Percentiles rank a stretch among this genome's conserved stretches.
phyloP scores from a whole-genome alignment of 1,140 invertebrate species.

The Lepeophtheirus salmonis region DNA sequence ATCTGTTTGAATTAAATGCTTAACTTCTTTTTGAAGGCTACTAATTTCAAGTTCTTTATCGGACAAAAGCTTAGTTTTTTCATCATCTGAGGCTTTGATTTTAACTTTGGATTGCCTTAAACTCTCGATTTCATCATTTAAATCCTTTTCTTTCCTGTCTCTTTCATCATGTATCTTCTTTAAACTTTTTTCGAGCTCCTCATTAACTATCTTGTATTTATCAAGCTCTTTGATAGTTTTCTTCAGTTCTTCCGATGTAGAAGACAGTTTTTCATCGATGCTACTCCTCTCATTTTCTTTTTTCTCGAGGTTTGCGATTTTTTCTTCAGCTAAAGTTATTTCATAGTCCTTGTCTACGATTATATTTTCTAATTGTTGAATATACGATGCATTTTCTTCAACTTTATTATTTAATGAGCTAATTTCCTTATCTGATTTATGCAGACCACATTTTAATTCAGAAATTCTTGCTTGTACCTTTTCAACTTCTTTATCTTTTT shows the following conservation, averaged over 20 bases:
- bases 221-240: no score
- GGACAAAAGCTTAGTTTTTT: background rate
- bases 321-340: background rate
- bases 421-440: background rate
- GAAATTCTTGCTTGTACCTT: background rate
- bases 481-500: background rate
- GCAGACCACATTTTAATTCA: background rate
- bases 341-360: background rate
- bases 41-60: constrained; percentile 8
- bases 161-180: background rate
- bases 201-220: background rate
- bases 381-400: background rate
- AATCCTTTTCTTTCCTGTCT: background rate
- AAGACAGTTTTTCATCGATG: background rate
- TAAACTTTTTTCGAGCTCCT: background rate
- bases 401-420: no score
- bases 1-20: constrained; percentile 3
- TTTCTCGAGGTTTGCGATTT: no score
- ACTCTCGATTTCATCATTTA: constrained; percentile 13
- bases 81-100: background rate
- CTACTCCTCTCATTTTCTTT: background rate
- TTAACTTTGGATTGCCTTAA: background rate
- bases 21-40: constrained; percentile 1
- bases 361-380: background rate
- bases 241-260: no score